Conservation (phyloP, 2,888 invertebrate genomes). For the Ectropis crepuscularia region DNA sequence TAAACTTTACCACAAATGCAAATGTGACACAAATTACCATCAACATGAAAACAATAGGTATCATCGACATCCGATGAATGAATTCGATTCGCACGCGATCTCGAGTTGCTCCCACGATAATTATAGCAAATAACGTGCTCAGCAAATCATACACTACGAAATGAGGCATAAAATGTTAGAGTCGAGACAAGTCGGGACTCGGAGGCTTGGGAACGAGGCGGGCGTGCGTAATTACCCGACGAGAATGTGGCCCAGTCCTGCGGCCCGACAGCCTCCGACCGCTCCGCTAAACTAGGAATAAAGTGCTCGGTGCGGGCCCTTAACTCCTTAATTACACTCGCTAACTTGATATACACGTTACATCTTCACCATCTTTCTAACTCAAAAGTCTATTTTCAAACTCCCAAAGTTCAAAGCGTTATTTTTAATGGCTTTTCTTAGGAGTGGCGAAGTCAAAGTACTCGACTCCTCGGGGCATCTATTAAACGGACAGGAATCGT, state of each 20-base stretch:
- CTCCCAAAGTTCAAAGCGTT: conserved; percentile 47
- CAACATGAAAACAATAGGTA: conserved; percentile 52
- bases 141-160: conserved; percentile 80
- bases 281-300: conserved; percentile 73
- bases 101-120: conserved; percentile 74
- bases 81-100: conserved; percentile 65
- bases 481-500: conserved; percentile 78
- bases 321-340: conserved; percentile 76
- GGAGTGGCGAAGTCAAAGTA: conserved; percentile 61
- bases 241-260: conserved; percentile 79
- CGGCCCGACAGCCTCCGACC: conserved; percentile 64
- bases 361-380: conserved; percentile 49
- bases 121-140: conserved; percentile 74
- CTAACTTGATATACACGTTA: conserved; percentile 69
- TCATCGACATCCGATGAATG: conserved; percentile 57
- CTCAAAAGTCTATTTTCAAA: conserved; percentile 41
- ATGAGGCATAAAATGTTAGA: conserved; percentile 81
- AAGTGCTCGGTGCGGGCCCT: conserved; percentile 71
- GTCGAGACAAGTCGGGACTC: conserved; percentile 48
- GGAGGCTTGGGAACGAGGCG: conserved; percentile 73
- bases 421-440: conserved; percentile 60
- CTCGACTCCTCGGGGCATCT: conserved; percentile 73
- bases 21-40: conserved; percentile 34
- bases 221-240: conserved; percentile 80
- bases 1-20: conserved; percentile 1